phyloP scores from a whole-genome alignment of 2,888 invertebrate genomes.

The Rotaria socialis region DNA sequence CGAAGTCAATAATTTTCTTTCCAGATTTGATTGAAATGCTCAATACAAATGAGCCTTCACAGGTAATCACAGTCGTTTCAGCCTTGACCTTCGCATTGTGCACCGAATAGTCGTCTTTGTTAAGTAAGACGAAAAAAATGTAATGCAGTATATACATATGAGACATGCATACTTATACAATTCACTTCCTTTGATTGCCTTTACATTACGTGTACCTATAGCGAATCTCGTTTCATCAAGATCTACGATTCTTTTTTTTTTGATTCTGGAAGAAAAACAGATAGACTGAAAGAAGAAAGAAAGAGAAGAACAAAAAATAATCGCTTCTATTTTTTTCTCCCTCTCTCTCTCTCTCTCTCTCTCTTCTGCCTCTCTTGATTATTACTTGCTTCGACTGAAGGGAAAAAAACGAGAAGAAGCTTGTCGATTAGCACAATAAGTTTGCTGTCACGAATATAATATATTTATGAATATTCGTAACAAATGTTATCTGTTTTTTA shows the following conservation, averaged over 20 bases:
- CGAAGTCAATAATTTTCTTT: neutral
- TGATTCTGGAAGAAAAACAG: neutral
- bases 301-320: neutral
- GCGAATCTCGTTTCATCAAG: neutral
- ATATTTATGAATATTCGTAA: neutral
- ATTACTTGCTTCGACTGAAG: neutral
- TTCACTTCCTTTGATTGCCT: neutral
- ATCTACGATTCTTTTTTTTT: neutral
- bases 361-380: neutral
- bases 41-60: neutral
- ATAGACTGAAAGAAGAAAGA: neutral
- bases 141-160: neutral
- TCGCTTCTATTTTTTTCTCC: neutral
- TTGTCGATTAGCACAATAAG: slow-evolving; percentile 18
- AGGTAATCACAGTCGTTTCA: neutral
- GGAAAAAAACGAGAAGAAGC: neutral
- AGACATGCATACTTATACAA: neutral
- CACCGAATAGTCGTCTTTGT: neutral
- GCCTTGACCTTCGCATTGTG: neutral
- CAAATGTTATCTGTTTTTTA: slow-evolving; percentile 3
- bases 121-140: neutral
- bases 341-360: neutral
- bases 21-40: neutral
- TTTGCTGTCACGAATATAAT: slow-evolving; percentile 1
- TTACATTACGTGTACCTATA: neutral